A percentile compares a stretch with the other conserved stretches of the same genome.
Evolutionary conservation across 2,888 invertebrate genomes (phyloP).

Genomic region (Drosophila subsilvestris): DNA sequence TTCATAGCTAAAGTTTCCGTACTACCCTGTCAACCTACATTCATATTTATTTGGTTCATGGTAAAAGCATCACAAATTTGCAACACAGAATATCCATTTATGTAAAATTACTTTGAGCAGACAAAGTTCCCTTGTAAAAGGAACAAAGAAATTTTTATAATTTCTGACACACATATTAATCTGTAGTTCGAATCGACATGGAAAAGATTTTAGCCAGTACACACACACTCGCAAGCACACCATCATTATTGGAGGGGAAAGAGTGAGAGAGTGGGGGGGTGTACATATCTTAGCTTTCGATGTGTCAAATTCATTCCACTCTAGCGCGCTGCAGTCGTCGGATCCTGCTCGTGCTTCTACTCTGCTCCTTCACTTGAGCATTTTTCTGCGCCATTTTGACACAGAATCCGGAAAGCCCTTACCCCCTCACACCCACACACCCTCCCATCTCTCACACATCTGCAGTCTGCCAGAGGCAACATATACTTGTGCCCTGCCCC

Average conservation of each 20-base stretch:
- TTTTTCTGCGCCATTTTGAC: slow-evolving; percentile 72
- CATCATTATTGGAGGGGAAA: not conserved
- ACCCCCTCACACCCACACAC: slow-evolving; percentile 7
- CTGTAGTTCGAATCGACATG: slow-evolving; percentile 19
- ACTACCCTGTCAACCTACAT: too few relatives aligned
- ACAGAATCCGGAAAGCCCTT: slow-evolving; percentile 59
- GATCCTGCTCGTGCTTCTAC: not conserved
- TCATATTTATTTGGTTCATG: too few relatives aligned
- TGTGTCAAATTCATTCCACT: slow-evolving; percentile 61
- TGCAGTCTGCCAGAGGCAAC: slow-evolving; percentile 22
- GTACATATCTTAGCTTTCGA: slow-evolving; percentile 54
- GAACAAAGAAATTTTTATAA: slow-evolving; percentile 14
- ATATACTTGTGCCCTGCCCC: not conserved
- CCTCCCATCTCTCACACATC: slow-evolving; percentile 12
- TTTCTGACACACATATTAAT: slow-evolving; percentile 18
- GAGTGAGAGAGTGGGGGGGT: slow-evolving; percentile 6
- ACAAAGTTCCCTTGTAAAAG: not conserved
- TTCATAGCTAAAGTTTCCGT: not conserved
- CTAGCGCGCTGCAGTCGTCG: slow-evolving; percentile 55
- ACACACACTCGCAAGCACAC: slow-evolving; percentile 14
- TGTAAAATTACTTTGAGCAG: not conserved
- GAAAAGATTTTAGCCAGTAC: slow-evolving; percentile 22
- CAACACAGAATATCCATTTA: not conserved
- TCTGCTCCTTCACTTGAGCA: slow-evolving; percentile 46
- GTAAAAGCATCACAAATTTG: not conserved